Base-by-base conservation (phyloP, 2,888 invertebrate species). In the Melinaea marsaeus region DNA sequence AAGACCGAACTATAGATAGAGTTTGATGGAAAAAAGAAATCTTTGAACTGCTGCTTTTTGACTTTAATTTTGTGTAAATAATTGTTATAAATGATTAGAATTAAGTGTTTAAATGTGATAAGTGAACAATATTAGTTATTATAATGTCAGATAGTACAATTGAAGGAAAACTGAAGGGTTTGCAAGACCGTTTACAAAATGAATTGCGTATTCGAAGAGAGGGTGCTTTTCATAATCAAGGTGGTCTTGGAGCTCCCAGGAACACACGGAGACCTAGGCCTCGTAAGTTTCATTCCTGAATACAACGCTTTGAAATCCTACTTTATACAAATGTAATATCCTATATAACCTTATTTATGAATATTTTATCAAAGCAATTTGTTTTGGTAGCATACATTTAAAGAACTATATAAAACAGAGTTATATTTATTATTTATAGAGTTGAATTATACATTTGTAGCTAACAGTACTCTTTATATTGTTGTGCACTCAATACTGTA, bases 141-240 rank as follows among this genome's bases (percentile, higher is more conserved):
- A 88, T 75, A 83, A 94, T 94, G 94, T 94, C 94, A 87, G 93
- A 93, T 91, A 92, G 93, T 84, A 92, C 93, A 79, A 92, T 95
- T 83, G 95, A 95, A 85, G 95, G 94, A 79, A 96, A 95, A 92
- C 93, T 97, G 81, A 93, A 95, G 88, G 95, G 94, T 80, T 92
- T 97, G 86, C 94, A 97, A 88, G 95, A 95, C 83, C 93, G 95
- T 78, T 92, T 97, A 75, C 93, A 94, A 84, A 88, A 88, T 81
- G 89, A 88, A 83, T 83, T 86, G 84, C 89, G 88, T 85, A 86
- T 94, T 93, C 82, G 94, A 92, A 91, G 93, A 93, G 88, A 93
- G 92, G 88, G 91, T 92, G 75, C 82, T 78, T 82, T 93, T 90
- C 80, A 88, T 92, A 83, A 92, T 92, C 85, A 92, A 90, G 83